Percentiles rank a stretch among this genome's conserved stretches.
These are phyloP conservation scores for Sphaerophoria rueppellii DNA, from an alignment of 2,888 invertebrate genomes.

Conservation along the genomic window DNA sequence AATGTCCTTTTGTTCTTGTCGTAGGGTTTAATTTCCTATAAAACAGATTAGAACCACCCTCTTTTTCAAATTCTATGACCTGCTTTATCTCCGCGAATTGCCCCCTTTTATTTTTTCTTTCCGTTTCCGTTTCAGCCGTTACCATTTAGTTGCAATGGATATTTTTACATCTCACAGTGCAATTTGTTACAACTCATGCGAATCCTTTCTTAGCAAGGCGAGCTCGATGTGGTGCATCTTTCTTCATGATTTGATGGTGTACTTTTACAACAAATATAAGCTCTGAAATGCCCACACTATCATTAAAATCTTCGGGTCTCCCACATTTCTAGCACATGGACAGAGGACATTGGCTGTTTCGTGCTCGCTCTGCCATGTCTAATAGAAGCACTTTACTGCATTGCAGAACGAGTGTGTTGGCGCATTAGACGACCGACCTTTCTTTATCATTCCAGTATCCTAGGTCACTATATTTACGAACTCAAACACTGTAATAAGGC, in stretches of 20 bases:
- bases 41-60: too few species aligned
- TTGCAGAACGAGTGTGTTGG: constrained; percentile 52
- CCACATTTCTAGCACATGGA: constrained; percentile 37
- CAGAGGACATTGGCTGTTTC: constrained; percentile 17
- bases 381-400: constrained; percentile 68
- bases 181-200: neutral
- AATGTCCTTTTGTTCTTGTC: too few species aligned
- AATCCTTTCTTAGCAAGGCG: too few species aligned
- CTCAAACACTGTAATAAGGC: constrained; percentile 65
- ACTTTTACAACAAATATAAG: too few species aligned
- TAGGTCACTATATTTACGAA: constrained; percentile 62
- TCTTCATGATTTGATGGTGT: too few species aligned
- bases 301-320: neutral
- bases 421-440: neutral
- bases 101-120: too few species aligned
- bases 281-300: too few species aligned
- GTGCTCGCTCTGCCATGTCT: constrained; percentile 28
- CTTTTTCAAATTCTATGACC: too few species aligned
- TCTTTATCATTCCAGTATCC: neutral
- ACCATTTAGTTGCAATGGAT: neutral
- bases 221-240: too few species aligned
- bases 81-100: too few species aligned
- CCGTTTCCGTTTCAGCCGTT: too few species aligned
- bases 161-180: neutral
- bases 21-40: too few species aligned